A percentile compares a stretch with the other conserved stretches of the same genome.
phyloP scores from a whole-genome alignment of 2,113 vertebrate genomes.

The Crypturellus undulatus region DNA sequence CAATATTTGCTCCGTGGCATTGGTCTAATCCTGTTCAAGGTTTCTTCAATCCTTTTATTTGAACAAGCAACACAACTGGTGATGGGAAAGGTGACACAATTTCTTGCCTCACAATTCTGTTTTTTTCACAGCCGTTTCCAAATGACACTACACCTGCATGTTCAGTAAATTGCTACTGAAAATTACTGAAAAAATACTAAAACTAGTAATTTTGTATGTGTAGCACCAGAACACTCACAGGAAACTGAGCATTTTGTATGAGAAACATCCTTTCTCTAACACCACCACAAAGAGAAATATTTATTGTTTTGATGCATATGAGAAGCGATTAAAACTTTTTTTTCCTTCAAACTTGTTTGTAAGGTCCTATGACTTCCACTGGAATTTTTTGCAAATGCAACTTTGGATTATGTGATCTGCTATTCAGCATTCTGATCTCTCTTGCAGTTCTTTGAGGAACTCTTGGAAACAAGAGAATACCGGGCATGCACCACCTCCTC shows the following conservation, averaged over 20 bases:
- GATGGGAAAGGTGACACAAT: neutral
- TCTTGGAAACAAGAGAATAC: neutral
- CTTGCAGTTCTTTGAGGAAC: neutral
- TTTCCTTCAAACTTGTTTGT: neutral
- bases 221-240: neutral
- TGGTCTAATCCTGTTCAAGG: neutral
- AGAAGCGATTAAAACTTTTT: neutral
- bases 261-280: neutral
- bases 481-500: neutral
- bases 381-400: neutral
- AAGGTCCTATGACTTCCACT: neutral
- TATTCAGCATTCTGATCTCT: neutral
- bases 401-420: neutral
- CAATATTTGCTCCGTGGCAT: neutral
- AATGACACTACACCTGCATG: neutral
- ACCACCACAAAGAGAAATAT: neutral
- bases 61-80: neutral
- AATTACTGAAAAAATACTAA: neutral
- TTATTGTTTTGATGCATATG: neutral
- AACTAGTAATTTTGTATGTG: neutral
- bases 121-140: neutral
- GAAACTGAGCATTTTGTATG: slow-evolving; percentile 14
- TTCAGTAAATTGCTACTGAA: neutral
- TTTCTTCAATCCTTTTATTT: neutral
- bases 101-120: neutral